Conservation (phyloP, 2,113 vertebrate species). For the Oncorhynchus keta region DNA sequence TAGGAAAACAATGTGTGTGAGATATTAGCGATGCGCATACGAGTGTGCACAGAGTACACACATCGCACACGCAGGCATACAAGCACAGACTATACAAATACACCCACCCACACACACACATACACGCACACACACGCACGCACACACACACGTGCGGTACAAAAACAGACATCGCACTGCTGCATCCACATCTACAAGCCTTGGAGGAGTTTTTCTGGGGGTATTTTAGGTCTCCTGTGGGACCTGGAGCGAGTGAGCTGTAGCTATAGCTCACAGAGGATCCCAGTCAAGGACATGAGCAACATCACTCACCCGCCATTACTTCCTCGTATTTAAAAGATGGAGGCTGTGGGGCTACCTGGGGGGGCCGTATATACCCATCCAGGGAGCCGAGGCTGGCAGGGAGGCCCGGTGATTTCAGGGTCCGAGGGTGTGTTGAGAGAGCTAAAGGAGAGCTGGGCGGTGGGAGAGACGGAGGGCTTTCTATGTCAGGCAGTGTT, state of each 20-base stretch:
- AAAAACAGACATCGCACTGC: constrained; percentile 47
- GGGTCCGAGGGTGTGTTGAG: constrained; percentile 69
- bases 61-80: constrained; percentile 56
- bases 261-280: constrained; percentile 65
- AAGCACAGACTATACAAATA: constrained; percentile 56
- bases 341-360: constrained; percentile 55
- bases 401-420: constrained; percentile 59
- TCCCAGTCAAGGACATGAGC: constrained; percentile 70
- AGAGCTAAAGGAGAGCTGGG: constrained; percentile 49
- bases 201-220: constrained; percentile 60
- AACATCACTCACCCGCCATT: constrained; percentile 70
- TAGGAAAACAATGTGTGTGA: not conserved
- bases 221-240: constrained; percentile 62
- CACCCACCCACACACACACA: constrained; percentile 59
- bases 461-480: constrained; percentile 52
- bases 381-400: constrained; percentile 21
- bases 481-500: constrained; percentile 70
- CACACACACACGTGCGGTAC: constrained; percentile 54
- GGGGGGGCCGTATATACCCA: constrained; percentile 52
- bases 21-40: not conserved
- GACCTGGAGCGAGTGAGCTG: constrained; percentile 61
- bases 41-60: constrained; percentile 22
- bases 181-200: constrained; percentile 55
- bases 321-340: constrained; percentile 72
- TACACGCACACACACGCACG: constrained; percentile 53